Percentiles rank a stretch among this genome's conserved stretches.
phyloP scores from a whole-genome alignment of 2,888 invertebrate genomes.

The Chrysotoxum bicinctum region DNA sequence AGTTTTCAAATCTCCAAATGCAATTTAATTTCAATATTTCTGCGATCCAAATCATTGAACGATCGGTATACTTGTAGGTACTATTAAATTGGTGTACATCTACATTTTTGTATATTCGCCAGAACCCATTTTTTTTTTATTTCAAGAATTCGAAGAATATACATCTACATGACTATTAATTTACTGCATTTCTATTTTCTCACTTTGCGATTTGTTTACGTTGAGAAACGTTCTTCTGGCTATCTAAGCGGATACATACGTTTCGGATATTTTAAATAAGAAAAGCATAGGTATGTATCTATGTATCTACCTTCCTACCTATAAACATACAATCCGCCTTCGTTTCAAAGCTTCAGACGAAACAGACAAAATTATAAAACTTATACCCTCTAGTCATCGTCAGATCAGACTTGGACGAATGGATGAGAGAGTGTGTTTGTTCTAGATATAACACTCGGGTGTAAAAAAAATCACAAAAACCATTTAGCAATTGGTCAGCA shows the following conservation, averaged over 20 bases:
- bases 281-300: background rate
- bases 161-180: conserved; percentile 1
- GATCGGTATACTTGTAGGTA: background rate
- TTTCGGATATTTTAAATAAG: conserved; percentile 56
- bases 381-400: background rate
- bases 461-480: background rate
- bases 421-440: background rate
- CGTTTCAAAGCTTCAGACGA: conserved; percentile 23
- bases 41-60: background rate
- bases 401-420: conserved; percentile 8
- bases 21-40: conserved; percentile 57
- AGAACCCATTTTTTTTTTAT: background rate
- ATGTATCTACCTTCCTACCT: background rate
- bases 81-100: background rate
- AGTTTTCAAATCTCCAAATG: conserved; percentile 57
- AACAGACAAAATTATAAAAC: conserved; percentile 4
- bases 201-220: conserved; percentile 46
- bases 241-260: conserved; percentile 58
- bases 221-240: conserved; percentile 22
- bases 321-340: conserved; percentile 30
- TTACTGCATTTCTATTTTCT: conserved; percentile 50
- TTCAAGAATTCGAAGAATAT: background rate
- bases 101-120: background rate
- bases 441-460: conserved; percentile 2
- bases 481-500: no score